Conservation (phyloP, 2,888 invertebrate genomes). For the Orthonychiurus folsomi region DNA sequence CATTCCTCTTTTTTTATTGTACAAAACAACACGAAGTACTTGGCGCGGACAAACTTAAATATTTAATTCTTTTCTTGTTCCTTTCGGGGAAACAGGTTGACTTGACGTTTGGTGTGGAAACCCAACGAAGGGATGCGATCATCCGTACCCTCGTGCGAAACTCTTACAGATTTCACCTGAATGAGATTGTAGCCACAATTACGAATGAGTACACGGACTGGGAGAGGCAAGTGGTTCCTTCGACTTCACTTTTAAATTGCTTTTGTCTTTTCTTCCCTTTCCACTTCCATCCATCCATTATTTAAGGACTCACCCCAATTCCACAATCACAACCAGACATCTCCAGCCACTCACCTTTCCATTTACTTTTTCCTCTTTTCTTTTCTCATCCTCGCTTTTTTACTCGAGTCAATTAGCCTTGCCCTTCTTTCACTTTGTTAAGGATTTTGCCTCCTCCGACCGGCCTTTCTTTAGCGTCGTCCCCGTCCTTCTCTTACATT, state of each 20-base stretch:
- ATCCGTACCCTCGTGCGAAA: constrained; percentile 71
- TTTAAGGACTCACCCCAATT: no score
- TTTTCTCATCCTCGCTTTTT: background rate
- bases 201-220: constrained; percentile 87
- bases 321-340: no score
- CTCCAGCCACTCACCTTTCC: no score
- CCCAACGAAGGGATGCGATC: constrained; percentile 65
- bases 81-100: no score
- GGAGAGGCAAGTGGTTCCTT: constrained; percentile 55
- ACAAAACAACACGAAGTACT: no score
- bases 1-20: no score
- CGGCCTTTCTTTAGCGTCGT: no score
- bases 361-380: background rate
- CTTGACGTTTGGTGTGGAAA: constrained; percentile 81
- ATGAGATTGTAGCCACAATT: constrained; percentile 77
- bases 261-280: constrained; percentile 1
- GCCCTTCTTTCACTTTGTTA: background rate
- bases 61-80: no score
- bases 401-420: background rate
- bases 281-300: no score
- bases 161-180: constrained; percentile 76
- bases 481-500: no score
- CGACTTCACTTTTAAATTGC: background rate
- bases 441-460: no score
- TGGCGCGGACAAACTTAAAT: no score